phyloP scores from a whole-genome alignment of 2,797 vertebrate genomes.

The Pseudopleuronectes americanus region DNA sequence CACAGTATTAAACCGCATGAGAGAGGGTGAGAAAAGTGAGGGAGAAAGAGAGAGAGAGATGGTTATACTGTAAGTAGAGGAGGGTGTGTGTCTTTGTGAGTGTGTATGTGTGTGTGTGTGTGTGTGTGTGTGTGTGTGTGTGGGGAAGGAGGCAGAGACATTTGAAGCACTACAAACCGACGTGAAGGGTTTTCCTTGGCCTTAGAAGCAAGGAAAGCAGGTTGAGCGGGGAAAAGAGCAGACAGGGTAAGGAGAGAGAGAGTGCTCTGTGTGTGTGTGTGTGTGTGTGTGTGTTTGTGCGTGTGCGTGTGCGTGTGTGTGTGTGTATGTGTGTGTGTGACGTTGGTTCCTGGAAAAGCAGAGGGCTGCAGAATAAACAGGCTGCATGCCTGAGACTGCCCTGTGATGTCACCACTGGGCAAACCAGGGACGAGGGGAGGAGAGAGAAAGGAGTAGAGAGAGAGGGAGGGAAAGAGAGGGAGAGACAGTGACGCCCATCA shows the following conservation, averaged over 20 bases:
- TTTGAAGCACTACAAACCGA: conserved; percentile 40
- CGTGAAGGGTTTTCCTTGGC: conserved; percentile 64
- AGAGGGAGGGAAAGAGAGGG: conserved; percentile 40
- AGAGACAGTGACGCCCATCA: conserved; percentile 64
- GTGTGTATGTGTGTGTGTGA: conserved; percentile 34
- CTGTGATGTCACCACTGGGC: conserved; percentile 79
- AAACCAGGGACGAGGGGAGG: conserved; percentile 65
- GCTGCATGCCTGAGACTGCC: conserved; percentile 79
- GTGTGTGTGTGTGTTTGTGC: conserved; percentile 11
- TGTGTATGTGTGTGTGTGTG: not conserved
- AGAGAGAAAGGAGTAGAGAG: conserved; percentile 36
- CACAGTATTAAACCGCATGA: conserved; percentile 58
- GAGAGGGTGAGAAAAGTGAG: conserved; percentile 7
- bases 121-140: not conserved
- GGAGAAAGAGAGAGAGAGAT: not conserved
- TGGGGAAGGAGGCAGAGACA: conserved; percentile 26
- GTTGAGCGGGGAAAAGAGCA: conserved; percentile 46
- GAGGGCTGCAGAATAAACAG: conserved; percentile 80
- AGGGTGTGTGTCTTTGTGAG: too few relatives aligned
- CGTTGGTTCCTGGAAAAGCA: conserved; percentile 78
- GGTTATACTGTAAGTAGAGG: conserved; percentile 9
- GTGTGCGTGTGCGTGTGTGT: conserved; percentile 19
- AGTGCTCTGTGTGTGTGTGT: not conserved
- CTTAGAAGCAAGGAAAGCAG: conserved; percentile 53
- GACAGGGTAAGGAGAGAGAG: conserved; percentile 35